These are phyloP conservation scores for Meloidogyne floridensis DNA, from an alignment of 1,140 invertebrate species.

Conservation along the genomic window DNA sequence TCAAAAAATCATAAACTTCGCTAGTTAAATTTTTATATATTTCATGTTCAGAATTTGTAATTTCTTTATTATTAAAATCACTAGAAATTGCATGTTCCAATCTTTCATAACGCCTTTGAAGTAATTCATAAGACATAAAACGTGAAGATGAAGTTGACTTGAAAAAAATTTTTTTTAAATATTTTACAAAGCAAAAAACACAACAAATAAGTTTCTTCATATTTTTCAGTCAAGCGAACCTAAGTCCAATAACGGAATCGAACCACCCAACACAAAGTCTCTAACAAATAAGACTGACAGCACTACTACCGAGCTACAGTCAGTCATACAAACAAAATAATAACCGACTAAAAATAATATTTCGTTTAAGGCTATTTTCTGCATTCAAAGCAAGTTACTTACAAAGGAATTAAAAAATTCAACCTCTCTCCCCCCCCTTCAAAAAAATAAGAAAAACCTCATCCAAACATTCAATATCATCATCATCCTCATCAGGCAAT, in stretches of 20 bases:
- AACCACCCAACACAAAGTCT: too few species aligned
- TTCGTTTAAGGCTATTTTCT: too few species aligned
- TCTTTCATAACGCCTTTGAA: conserved; percentile 13
- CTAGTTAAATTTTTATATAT: neutral
- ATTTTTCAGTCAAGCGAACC: too few species aligned
- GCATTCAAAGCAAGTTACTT: too few species aligned
- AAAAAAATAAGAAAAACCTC: neutral
- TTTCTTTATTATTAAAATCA: neutral
- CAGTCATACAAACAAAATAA: too few species aligned
- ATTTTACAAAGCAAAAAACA: neutral
- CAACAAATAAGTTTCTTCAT: too few species aligned
- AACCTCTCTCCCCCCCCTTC: too few species aligned
- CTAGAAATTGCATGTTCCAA: conserved; percentile 8
- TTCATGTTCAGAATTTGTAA: neutral
- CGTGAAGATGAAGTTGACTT: neutral
- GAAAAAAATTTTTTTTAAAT: neutral
- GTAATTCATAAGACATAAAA: conserved; percentile 10
- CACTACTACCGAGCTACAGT: too few species aligned
- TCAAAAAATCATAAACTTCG: conserved; percentile 6
- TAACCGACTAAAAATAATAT: too few species aligned
- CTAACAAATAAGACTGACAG: too few species aligned
- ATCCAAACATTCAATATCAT: conserved; percentile 10
- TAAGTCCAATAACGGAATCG: too few species aligned
- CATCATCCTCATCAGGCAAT: conserved; percentile 11
- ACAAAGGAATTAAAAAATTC: too few species aligned